Evolutionary conservation across 2,797 vertebrate genomes (phyloP), one percentile per base, ranked within the genome.

Genomic region (Poecilia picta): DNA sequence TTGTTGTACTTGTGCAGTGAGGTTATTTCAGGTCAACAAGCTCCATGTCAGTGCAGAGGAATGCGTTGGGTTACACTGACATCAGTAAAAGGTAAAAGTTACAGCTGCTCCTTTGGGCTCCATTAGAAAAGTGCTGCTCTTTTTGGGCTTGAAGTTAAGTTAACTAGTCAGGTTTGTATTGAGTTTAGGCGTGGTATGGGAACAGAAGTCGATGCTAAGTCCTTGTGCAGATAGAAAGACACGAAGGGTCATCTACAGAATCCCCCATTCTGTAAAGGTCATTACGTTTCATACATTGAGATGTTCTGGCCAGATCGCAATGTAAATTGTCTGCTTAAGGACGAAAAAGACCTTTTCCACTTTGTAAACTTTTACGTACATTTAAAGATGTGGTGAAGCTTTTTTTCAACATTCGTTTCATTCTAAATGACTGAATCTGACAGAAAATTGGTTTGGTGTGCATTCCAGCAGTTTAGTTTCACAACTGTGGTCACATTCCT

Each of bases 1-100:
- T 64, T 84, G 84, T 47, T 85, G 62, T 78, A 51, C 46, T 75
- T 64, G 3, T 77, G 59, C 79, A 80, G 86, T 78, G 78, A 81
- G 73, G 81, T 87, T 82, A 79, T 71, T 77, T 83, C 1, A 1
- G 81, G 74, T 81, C 75, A 79, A n/a, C 33, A 75, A 72, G 74
- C 71, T 64, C 13, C 66, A 46, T 71, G 81, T 76, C 1, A 49
- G 70, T 77, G 39, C 5, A 16, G 11, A 73, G 49, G 49, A 84
- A 75, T 66, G 68, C 33, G 77, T 70, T 83, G 85, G 70, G 68
- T 31, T 84, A 64, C 41, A 25, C 4, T 0, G 46, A 51, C 55
- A 74, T 31, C 46, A 77, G 77, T 39, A 71, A 85, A 79, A 39
- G 5, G 12, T n/a, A 71, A 45, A 45, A 8, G 68, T 13, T 5